Evolutionary conservation across 2,113 vertebrate species (phyloP).

Genomic region (Sinocyclocheilus anophthalmus): DNA sequence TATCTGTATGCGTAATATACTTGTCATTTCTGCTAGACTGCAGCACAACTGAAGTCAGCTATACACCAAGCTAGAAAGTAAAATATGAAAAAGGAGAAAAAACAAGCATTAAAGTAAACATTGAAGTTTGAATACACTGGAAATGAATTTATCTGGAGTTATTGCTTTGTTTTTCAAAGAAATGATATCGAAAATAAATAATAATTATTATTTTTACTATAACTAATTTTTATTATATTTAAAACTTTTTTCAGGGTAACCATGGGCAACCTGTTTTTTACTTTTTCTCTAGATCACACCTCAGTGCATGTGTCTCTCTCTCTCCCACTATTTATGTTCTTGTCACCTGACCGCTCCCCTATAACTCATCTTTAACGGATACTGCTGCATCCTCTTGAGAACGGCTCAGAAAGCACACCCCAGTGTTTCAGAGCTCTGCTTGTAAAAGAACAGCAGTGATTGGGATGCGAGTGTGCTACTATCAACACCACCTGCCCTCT

Average conservation of each 20-base stretch:
- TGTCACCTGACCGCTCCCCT: conserved; percentile 11
- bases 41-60: conserved; percentile 14
- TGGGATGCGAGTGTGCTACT: conserved; percentile 34
- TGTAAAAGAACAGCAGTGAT: conserved; percentile 32
- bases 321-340: not conserved
- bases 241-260: not conserved
- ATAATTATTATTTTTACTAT: not conserved
- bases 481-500: conserved; percentile 30
- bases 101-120: not conserved
- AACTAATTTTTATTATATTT: not conserved
- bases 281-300: not conserved
- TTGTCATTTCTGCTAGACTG: conserved; percentile 12
- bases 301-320: not conserved
- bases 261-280: not conserved
- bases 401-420: not conserved
- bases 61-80: not conserved
- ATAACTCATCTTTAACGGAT: conserved; percentile 48
- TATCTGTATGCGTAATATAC: not conserved
- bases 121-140: not conserved
- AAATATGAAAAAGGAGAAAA: not conserved
- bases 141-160: not conserved
- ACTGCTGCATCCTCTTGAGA: conserved; percentile 47
- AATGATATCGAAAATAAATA: no score
- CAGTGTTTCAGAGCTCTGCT: conserved; percentile 40
- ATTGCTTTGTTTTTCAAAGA: not conserved